These are phyloP conservation scores for Ptilodon capucinus DNA, from an alignment of 2,888 invertebrate species.

Conservation along the genomic window DNA sequence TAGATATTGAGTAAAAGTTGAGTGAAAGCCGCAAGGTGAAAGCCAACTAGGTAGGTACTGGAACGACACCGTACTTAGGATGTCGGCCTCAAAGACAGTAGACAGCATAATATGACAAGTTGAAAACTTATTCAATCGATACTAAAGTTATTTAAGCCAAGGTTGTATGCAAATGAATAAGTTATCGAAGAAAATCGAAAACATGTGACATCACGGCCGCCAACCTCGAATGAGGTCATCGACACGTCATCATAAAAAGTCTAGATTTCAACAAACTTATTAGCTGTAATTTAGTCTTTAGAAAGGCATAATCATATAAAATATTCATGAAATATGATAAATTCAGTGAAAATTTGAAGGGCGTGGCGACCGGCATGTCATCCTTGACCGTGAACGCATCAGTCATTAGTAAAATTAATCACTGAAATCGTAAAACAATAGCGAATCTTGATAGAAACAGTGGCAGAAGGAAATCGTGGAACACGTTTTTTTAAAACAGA, in stretches of 20 bases:
- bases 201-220: slow-evolving; percentile 6
- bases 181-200: slow-evolving; percentile 5
- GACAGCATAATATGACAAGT: neutral
- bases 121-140: neutral
- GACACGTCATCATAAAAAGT: slow-evolving; percentile 33
- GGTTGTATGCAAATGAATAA: slow-evolving; percentile 1
- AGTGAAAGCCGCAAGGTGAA: slow-evolving; percentile 43
- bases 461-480: slow-evolving; percentile 21
- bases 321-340: neutral
- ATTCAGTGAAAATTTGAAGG: neutral
- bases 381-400: slow-evolving; percentile 32
- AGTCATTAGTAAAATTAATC: slow-evolving; percentile 1
- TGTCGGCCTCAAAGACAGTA: neutral
- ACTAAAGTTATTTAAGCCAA: slow-evolving; percentile 4
- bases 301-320: neutral
- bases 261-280: neutral
- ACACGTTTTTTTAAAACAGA: slow-evolving; percentile 15
- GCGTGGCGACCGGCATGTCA: slow-evolving; percentile 31
- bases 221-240: slow-evolving; percentile 55
- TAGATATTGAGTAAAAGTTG: neutral
- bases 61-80: neutral
- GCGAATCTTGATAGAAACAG: slow-evolving; percentile 16
- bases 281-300: neutral
- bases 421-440: slow-evolving; percentile 20
- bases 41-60: neutral